A percentile compares a stretch with the other conserved stretches of the same genome.
These are phyloP conservation scores for Hydrochoerus hydrochaeris DNA, from an alignment of 2,113 vertebrate species.

Conservation along the genomic window DNA sequence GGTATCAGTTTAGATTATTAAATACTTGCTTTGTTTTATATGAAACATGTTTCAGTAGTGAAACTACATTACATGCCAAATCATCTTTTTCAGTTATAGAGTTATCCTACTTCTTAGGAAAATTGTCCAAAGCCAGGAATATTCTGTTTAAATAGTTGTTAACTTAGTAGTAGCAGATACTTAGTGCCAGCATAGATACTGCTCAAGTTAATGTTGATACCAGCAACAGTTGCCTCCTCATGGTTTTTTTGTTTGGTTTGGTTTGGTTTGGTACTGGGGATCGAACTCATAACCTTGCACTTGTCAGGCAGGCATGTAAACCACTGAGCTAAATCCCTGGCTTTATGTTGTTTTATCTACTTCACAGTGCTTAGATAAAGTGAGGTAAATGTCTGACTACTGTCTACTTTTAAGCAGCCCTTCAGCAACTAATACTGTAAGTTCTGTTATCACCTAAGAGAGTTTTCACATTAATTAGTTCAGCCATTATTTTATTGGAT, in stretches of 20 bases:
- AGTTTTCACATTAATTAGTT: neutral
- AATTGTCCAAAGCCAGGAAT: neutral
- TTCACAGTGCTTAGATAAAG: neutral
- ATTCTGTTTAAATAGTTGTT: neutral
- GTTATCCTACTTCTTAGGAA: neutral
- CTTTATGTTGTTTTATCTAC: neutral
- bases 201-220: neutral
- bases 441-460: too few relatives aligned
- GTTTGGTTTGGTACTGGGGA: too few relatives aligned
- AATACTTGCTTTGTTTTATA: neutral
- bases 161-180: rapidly evolving
- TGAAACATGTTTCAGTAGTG: neutral
- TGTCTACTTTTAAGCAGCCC: neutral
- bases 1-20: neutral
- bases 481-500: neutral
- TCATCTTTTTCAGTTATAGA: neutral
- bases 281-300: too few relatives aligned
- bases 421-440: neutral
- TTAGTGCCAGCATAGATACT: rapidly evolving
- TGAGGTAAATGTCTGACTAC: rapidly evolving
- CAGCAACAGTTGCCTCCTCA: neutral
- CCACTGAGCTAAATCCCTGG: too few relatives aligned
- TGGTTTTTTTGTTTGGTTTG: too few relatives aligned
- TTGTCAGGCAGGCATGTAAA: too few relatives aligned
- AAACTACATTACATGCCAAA: neutral